Percentiles rank a stretch among this genome's conserved stretches.
These are phyloP conservation scores for Phoxinus phoxinus DNA, from an alignment of 2,113 vertebrate genomes.

Conservation along the genomic window DNA sequence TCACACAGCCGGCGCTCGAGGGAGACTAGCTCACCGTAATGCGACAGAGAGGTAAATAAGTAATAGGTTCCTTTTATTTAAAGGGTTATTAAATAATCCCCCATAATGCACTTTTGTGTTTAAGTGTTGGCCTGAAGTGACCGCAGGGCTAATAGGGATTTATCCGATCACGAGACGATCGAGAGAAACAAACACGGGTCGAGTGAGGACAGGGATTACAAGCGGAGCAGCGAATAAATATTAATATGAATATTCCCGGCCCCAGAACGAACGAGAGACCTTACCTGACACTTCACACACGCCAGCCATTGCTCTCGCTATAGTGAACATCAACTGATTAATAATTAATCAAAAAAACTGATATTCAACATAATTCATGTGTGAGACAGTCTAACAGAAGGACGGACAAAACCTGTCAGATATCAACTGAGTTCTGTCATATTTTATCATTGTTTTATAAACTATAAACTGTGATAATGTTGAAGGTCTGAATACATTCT, in stretches of 20 bases:
- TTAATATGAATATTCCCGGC: neutral
- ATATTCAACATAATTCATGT: no score
- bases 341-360: no score
- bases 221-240: neutral
- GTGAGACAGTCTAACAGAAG: no score
- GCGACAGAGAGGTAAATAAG: neutral
- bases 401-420: no score
- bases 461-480: no score
- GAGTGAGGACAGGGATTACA: neutral
- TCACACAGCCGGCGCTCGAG: neutral
- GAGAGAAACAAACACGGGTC: neutral
- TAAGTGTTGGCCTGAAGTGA: slow-evolving; percentile 16
- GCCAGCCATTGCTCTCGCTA: slow-evolving; percentile 25
- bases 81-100: neutral
- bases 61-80: neutral
- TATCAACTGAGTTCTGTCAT: no score
- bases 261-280: slow-evolving; percentile 3
- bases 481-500: no score
- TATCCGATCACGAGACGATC: neutral
- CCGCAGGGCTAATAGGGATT: neutral
- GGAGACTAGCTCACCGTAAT: neutral
- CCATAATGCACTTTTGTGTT: neutral
- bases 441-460: no score
- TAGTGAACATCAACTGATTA: no score
- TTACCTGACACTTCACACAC: slow-evolving; percentile 27